Base-by-base conservation (phyloP, 2,888 invertebrate species). In the Hemicrepidius hirtus region DNA sequence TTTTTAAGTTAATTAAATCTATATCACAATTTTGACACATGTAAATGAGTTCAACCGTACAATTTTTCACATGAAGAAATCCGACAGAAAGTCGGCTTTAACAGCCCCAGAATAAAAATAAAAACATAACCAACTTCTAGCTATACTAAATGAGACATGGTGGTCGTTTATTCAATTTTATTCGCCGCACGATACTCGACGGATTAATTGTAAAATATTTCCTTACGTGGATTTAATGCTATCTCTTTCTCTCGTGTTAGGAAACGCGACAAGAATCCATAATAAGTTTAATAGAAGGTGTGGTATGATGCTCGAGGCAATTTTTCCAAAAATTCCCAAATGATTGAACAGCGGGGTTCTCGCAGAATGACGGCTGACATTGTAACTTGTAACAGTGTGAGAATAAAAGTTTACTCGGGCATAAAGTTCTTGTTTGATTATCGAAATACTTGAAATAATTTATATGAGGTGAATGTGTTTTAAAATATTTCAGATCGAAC, bases 101-200 rank as follows among this genome's bases (percentile, higher is more conserved):
- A 32, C 55, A 55, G 55, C 0, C 13, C 57, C 18, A 20, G 40
- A 57, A 40, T 37, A 37, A 57, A 57, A 57, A 37, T 44, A 41
- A 55, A 67, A 57, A 12, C 46, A 44, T 44, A 37, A 67, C 35
- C 41, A 28, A 53, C 4, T 53, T 37, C 57, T 37, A 37, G 37
- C 24, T 53, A 37, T 37, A 37, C 67, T 55, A 57, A 67, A 57
- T 67, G 67, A 67, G 55, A 57, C 55, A 57, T 41, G 67, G 50
- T 32, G 65, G 67, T 57, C 67, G 67, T 57, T 65, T 55, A 67
- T 67, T 67, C 55, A 55, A 67, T 67, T 67, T 67, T 67, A 55
- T 67, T 67, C 67, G 28, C 67, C 28, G 67, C 67, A 44, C 41
- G 67, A 67, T 40, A 67, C 55, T 67, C 13, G 32, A 1, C 20